Evolutionary conservation across 2,113 vertebrate species (phyloP), one percentile per base, ranked within the genome.

Genomic region (Balaenoptera acutorostrata): DNA sequence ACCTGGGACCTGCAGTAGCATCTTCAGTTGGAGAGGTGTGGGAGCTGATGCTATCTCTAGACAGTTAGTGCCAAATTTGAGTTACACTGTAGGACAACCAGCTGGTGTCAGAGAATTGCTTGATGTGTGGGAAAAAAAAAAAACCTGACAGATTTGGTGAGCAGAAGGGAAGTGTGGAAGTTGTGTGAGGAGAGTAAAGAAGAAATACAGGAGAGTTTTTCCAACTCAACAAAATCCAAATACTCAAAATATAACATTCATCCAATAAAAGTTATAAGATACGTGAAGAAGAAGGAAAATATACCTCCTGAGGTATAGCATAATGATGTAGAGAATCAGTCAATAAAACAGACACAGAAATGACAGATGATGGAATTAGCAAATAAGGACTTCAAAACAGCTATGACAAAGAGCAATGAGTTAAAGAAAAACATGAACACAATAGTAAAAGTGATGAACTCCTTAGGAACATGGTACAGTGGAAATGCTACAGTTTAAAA

Each of bases 11-110:
- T 72, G 20, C 39, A 41, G 52, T 66, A 44, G 14, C n/a, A 87
- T 39, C 23, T 21, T 6, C 64, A 13, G n/a, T 29, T 1, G 8
- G 14, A 3, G 31, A 17, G 36, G 55, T 18, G 55, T 0, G 20
- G 55, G 20, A 57, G 55, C 55, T 21, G 55, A 57, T 57, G 55
- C 55, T 57, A 57, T 21, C 55, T 57, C 55, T 57, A 57, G 55
- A 57, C 20, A 57, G 55, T 3, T 3, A 57, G 20, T 57, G 55
- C 20, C 55, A 57, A 2, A 57, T 57, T 57, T 57, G 55, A 57
- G 20, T 57, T 20, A 57, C 55, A 21, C 20, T 57, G 52, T 57
- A 57, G 55, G 55, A 57, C 55, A 57, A 8, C 55, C 55, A 57
- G 2, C 17, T 55, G 6, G 66, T 55, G 10, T 39, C 15, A 25